Percentiles rank a stretch among this genome's conserved stretches.
Conservation (phyloP, 2,888 invertebrate genomes). For the Dascillus cervinus region DNA sequence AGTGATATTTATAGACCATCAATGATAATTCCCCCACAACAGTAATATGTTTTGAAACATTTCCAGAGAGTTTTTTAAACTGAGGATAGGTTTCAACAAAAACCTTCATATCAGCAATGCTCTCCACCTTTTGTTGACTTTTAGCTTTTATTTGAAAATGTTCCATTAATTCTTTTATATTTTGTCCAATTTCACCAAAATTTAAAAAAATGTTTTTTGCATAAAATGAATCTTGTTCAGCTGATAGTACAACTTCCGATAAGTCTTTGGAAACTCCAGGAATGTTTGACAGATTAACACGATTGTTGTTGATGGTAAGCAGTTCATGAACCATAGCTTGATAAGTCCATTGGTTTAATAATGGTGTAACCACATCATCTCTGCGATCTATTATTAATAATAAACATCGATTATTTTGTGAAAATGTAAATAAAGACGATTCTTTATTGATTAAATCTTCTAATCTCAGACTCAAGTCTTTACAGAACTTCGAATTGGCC, state of each 20-base stretch:
- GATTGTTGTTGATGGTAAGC: slow-evolving; percentile 84
- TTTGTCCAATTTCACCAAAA: slow-evolving; percentile 97
- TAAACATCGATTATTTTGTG: slow-evolving; percentile 68
- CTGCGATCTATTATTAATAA: slow-evolving; percentile 86
- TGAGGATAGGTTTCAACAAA: slow-evolving; percentile 98
- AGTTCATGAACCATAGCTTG: slow-evolving; percentile 99
- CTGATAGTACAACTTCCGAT: slow-evolving; percentile 85
- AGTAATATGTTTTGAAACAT: slow-evolving; percentile 95
- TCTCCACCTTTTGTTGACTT: slow-evolving; percentile 94
- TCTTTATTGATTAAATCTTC: slow-evolving; percentile 82
- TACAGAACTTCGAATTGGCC: slow-evolving; percentile 76
- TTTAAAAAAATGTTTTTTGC: slow-evolving; percentile 89
- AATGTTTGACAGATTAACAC: slow-evolving; percentile 81
- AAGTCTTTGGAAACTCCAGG: slow-evolving; percentile 83
- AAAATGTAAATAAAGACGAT: slow-evolving; percentile 78
- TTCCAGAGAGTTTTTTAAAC: slow-evolving; percentile 94
- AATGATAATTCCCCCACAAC: slow-evolving; percentile 92
- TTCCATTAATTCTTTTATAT: slow-evolving; percentile 94
- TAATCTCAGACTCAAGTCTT: slow-evolving; percentile 76
- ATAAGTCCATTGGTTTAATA: slow-evolving; percentile 97
- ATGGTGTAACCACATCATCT: slow-evolving; percentile 92
- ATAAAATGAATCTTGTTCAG: slow-evolving; percentile 97
- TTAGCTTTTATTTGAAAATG: slow-evolving; percentile 95
- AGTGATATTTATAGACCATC: slow-evolving; percentile 64
- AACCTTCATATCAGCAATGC: slow-evolving; percentile 97